A percentile compares a stretch with the other conserved stretches of the same genome.
Evolutionary conservation across 1,140 invertebrate genomes (phyloP).

Genomic region (Zaprionus lachaisei): DNA sequence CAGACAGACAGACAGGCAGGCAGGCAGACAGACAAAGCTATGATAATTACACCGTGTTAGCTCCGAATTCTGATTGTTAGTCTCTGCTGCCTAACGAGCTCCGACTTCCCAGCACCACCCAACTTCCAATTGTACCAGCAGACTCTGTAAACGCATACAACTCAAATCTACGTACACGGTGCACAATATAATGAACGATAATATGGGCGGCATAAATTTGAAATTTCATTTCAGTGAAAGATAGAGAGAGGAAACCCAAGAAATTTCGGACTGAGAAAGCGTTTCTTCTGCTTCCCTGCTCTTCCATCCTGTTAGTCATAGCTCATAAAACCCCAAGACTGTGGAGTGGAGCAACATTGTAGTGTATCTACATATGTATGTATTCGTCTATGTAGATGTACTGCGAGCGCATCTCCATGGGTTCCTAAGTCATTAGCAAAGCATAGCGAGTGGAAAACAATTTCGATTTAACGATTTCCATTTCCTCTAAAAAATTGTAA

Average conservation of each 20-base stretch:
- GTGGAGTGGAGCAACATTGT: not conserved
- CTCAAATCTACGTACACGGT: constrained; percentile 28
- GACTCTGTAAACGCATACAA: not conserved
- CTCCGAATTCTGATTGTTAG: constrained; percentile 58
- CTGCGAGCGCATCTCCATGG: not conserved
- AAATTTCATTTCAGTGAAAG: constrained; percentile 50
- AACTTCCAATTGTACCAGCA: not conserved
- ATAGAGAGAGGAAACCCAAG: constrained; percentile 4
- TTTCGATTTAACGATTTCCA: constrained; percentile 6
- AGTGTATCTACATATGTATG: not conserved
- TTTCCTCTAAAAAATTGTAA: constrained; percentile 9
- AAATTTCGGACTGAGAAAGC: constrained; percentile 39
- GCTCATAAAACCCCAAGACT: constrained; percentile 7
- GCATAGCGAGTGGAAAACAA: not conserved
- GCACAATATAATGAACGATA: constrained; percentile 74
- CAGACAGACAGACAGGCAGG: constrained; percentile 19
- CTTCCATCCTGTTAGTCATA: constrained; percentile 18
- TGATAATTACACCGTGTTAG: constrained; percentile 75
- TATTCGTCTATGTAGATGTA: not conserved
- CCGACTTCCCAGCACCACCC: constrained; percentile 47
- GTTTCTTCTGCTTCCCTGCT: not conserved
- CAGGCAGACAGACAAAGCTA: constrained; percentile 36
- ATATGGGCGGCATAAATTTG: constrained; percentile 49
- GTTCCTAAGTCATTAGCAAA: not conserved
- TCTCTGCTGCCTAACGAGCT: constrained; percentile 63